A percentile compares a stretch with the other conserved stretches of the same genome.
Evolutionary conservation across 2,888 invertebrate species (phyloP).

Genomic region (Pandemis heparana): DNA sequence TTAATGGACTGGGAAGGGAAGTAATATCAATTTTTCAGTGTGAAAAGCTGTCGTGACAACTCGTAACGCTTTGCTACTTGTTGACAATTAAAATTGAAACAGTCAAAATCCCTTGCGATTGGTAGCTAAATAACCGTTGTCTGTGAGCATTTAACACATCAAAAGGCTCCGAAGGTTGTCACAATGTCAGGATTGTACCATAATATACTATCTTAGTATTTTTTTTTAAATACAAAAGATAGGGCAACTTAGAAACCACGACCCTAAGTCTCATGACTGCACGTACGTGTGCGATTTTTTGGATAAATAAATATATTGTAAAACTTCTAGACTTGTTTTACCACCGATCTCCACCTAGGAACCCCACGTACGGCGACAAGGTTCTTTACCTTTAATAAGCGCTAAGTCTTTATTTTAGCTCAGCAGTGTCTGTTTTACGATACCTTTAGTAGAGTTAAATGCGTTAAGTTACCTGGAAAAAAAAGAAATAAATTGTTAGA

Average conservation of each 20-base stretch:
- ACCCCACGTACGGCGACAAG: no score
- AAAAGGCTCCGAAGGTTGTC: neutral
- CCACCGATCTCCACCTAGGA: no score
- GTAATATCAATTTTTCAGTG: conserved; percentile 5
- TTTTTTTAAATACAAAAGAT: no score
- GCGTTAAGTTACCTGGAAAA: conserved; percentile 29
- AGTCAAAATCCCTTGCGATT: neutral
- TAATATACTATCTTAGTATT: no score
- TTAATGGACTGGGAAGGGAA: conserved; percentile 16
- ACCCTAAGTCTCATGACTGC: no score
- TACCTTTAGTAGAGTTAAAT: conserved; percentile 7
- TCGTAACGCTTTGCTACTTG: neutral
- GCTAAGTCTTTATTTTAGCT: neutral
- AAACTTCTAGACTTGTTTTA: no score
- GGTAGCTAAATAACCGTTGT: no score
- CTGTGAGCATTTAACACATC: no score
- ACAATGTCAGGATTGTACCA: no score
- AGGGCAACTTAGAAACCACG: no score
- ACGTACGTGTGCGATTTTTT: no score
- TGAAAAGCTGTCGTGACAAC: neutral
- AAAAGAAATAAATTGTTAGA: conserved; percentile 14
- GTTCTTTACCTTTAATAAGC: neutral
- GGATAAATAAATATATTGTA: no score
- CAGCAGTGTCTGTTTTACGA: neutral
- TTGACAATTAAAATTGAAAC: neutral